Conservation (phyloP, 2,888 invertebrate species). For the Ennomos quercinarius region DNA sequence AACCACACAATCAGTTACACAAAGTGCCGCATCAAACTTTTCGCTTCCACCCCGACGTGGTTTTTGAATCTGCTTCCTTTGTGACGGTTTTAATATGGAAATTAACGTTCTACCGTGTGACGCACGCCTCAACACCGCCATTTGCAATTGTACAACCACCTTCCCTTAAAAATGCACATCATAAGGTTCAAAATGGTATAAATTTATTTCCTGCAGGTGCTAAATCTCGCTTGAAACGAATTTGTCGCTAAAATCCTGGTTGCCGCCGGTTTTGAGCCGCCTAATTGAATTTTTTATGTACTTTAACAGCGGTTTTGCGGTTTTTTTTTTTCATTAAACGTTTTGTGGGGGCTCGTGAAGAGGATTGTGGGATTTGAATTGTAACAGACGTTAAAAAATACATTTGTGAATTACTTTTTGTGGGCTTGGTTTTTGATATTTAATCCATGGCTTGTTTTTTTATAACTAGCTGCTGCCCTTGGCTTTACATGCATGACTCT, state of each 20-base stretch:
- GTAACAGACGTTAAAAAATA: slow-evolving; percentile 10
- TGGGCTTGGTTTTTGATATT: not conserved
- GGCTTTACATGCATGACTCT: too few species aligned
- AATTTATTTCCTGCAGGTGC: slow-evolving; percentile 29
- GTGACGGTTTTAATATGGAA: slow-evolving; percentile 86
- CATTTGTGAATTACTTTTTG: slow-evolving; percentile 10
- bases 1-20: too few species aligned
- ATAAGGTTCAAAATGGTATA: slow-evolving; percentile 48
- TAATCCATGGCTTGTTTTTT: too few species aligned
- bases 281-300: slow-evolving; percentile 74
- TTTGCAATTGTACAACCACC: slow-evolving; percentile 42
- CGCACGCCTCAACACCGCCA: slow-evolving; percentile 64
- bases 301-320: slow-evolving; percentile 45
- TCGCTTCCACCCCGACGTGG: slow-evolving; percentile 57
- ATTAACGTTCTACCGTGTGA: slow-evolving; percentile 81
- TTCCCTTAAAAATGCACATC: slow-evolving; percentile 39
- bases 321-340: slow-evolving; percentile 36
- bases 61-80: slow-evolving; percentile 85
- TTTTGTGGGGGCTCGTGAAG: slow-evolving; percentile 15
- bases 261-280: slow-evolving; percentile 50
- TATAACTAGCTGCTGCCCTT: too few species aligned
- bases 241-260: slow-evolving; percentile 65
- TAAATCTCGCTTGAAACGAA: slow-evolving; percentile 46
- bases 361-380: slow-evolving; percentile 19
- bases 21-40: slow-evolving; percentile 50